Percentiles rank a stretch among this genome's conserved stretches.
Evolutionary conservation across 2,797 vertebrate genomes (phyloP).

Genomic region (Phrynocephalus forsythii): DNA sequence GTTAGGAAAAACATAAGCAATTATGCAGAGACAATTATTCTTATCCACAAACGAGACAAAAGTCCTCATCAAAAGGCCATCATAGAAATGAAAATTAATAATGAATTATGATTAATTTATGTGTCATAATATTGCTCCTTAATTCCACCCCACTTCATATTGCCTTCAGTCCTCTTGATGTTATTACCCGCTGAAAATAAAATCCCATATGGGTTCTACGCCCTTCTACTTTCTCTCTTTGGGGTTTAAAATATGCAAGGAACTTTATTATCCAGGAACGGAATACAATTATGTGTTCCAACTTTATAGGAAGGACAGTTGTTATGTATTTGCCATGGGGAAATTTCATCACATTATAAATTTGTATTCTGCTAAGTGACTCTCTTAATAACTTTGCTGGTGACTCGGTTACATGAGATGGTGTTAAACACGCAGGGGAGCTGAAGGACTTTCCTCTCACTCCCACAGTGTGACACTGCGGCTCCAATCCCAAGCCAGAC

Average conservation of each 20-base stretch:
- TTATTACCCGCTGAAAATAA: conserved; percentile 75
- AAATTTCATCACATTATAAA: conserved; percentile 45
- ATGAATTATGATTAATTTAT: conserved; percentile 59
- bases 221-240: conserved; percentile 64
- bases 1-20: conserved; percentile 26
- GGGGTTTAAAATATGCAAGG: conserved; percentile 65
- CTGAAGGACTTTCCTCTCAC: neutral
- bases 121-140: conserved; percentile 59
- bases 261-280: conserved; percentile 66
- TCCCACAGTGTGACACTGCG: neutral
- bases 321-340: conserved; percentile 35
- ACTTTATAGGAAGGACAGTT: conserved; percentile 41
- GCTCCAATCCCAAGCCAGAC: neutral
- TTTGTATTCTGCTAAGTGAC: conserved; percentile 31
- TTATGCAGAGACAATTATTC: conserved; percentile 41
- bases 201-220: conserved; percentile 59
- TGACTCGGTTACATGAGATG: neutral
- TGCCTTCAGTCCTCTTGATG: conserved; percentile 65
- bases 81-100: conserved; percentile 53
- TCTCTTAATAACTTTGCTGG: conserved; percentile 43
- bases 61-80: conserved; percentile 36
- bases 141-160: conserved; percentile 69
- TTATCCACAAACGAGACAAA: conserved; percentile 44
- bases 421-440: neutral
- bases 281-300: conserved; percentile 51